phyloP scores from a whole-genome alignment of 2,113 vertebrate genomes.

The Rhinopomastus cyanomelas region DNA sequence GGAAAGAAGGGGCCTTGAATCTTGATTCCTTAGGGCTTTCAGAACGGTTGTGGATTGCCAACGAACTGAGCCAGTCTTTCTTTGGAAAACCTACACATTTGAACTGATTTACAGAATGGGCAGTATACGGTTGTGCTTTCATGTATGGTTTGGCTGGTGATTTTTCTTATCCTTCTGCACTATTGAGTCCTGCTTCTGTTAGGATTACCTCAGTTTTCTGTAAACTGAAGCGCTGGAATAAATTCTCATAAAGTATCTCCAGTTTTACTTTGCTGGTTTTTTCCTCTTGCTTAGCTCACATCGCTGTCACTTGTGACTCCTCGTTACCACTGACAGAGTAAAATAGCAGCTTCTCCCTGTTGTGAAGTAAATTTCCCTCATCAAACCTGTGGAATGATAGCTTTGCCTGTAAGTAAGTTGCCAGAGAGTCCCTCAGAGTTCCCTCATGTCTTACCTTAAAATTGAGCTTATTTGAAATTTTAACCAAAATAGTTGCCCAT shows the following conservation, averaged over 20 bases:
- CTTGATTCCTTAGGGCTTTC: not conserved
- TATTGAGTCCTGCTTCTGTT: not conserved
- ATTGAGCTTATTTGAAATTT: not conserved
- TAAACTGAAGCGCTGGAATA: constrained; percentile 27
- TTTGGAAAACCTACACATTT: not conserved
- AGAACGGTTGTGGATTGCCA: not conserved
- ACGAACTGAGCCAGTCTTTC: not conserved
- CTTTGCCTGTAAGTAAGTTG: not conserved
- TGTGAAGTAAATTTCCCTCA: not conserved
- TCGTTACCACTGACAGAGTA: not conserved
- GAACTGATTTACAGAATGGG: not conserved
- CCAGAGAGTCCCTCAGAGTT: not conserved
- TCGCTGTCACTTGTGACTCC: not conserved
- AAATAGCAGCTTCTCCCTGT: not conserved
- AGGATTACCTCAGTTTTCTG: constrained; percentile 53
- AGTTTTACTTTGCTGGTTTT: not conserved
- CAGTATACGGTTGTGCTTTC: not conserved
- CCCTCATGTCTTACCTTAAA: not conserved
- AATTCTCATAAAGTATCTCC: constrained; percentile 14
- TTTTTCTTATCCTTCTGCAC: constrained; percentile 14
- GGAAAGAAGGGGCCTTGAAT: not conserved
- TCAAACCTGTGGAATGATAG: not conserved
- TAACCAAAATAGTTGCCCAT: not conserved
- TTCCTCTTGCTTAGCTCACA: not conserved
- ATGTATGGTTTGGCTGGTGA: not conserved